These are phyloP conservation scores for Mellilla xanthometata DNA, from an alignment of 2,888 invertebrate genomes.

Conservation along the genomic window DNA sequence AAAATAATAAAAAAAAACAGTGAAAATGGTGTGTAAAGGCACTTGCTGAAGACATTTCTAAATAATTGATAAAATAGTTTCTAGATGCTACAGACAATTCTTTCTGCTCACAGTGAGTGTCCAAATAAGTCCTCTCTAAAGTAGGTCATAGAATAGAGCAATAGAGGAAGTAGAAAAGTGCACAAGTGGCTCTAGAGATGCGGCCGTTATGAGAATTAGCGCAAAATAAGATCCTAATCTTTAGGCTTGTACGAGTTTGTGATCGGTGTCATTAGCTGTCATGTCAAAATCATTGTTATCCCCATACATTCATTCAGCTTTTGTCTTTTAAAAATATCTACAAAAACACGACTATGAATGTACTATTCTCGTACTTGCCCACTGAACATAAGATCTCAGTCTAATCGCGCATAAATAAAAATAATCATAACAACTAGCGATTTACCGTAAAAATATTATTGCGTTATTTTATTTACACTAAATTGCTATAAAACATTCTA, in stretches of 20 bases:
- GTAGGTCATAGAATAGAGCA: background rate
- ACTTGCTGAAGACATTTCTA: conserved; percentile 4
- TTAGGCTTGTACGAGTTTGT: too few relatives aligned
- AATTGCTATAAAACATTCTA: conserved; percentile 36
- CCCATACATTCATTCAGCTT: too few relatives aligned
- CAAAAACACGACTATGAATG: too few relatives aligned
- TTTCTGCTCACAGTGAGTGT: too few relatives aligned
- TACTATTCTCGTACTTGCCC: too few relatives aligned
- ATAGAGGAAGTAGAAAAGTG: background rate
- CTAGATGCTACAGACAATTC: too few relatives aligned
- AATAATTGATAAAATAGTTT: background rate
- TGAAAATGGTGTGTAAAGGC: conserved; percentile 11
- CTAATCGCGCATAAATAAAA: conserved; percentile 31
- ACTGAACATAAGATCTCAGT: conserved; percentile 43
- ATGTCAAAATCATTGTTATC: too few relatives aligned
- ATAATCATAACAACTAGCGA: conserved; percentile 25
- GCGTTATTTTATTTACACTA: conserved; percentile 51
- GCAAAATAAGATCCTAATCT: too few relatives aligned
- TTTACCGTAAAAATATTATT: conserved; percentile 56
- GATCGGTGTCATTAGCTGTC: too few relatives aligned
- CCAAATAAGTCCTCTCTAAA: background rate
- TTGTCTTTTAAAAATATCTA: too few relatives aligned
- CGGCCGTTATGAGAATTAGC: too few relatives aligned
- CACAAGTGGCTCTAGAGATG: background rate
- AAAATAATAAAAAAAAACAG: background rate